Evolutionary conservation across 2,797 vertebrate genomes (phyloP).

Genomic region (Acrocephalus scirpaceus): DNA sequence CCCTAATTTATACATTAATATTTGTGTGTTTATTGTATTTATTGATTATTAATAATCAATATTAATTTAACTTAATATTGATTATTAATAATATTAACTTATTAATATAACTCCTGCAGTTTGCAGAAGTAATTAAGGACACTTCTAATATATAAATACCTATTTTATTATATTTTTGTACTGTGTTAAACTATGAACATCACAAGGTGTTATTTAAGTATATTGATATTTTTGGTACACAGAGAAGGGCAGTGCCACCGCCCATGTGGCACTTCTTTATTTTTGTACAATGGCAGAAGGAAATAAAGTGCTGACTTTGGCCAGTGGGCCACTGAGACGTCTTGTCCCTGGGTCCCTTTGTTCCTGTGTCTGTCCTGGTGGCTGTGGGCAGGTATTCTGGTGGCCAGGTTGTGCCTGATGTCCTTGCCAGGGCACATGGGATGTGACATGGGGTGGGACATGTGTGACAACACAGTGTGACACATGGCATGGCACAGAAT

Average conservation of each 20-base stretch:
- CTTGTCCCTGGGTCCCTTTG: background rate
- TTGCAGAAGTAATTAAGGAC: constrained; percentile 58
- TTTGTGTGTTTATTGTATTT: constrained; percentile 35
- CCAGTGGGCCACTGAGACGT: fast-evolving
- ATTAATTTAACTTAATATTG: no score
- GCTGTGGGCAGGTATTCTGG: background rate
- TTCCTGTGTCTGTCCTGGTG: background rate
- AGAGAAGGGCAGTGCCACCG: background rate
- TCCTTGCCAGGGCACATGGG: background rate
- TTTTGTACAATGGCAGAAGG: constrained; percentile 2
- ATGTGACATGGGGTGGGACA: background rate
- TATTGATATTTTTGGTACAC: background rate
- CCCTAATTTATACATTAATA: constrained; percentile 29
- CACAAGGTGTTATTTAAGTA: constrained; percentile 26
- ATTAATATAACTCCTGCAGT: constrained; percentile 33
- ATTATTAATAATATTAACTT: no score
- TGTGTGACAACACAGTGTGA: no score
- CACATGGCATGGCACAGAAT: background rate
- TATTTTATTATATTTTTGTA: constrained; percentile 42
- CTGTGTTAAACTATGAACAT: background rate
- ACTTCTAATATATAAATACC: constrained; percentile 41
- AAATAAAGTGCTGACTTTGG: constrained; percentile 20
- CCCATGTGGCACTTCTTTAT: background rate
- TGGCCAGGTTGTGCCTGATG: background rate
- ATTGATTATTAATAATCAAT: background rate